Conservation (phyloP, 2,888 invertebrate genomes). For the Agrotis clavis region DNA sequence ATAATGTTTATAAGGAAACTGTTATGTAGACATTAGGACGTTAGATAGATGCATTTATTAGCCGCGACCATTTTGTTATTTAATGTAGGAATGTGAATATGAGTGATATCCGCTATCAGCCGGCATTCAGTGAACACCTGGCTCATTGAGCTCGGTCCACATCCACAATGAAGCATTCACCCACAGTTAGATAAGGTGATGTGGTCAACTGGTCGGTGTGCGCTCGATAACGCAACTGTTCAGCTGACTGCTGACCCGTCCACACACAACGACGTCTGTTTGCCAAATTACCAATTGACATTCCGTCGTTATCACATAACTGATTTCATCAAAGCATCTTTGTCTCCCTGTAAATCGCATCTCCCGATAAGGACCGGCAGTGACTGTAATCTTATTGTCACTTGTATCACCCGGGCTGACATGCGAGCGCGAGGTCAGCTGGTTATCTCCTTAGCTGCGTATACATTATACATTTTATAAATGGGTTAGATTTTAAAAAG, state of each 20-base stretch:
- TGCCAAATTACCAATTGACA: slow-evolving; percentile 20
- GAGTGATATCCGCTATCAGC: not conserved
- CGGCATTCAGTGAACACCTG: slow-evolving; percentile 23
- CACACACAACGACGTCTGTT: slow-evolving; percentile 12
- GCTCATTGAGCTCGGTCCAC: not conserved
- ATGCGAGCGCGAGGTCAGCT: slow-evolving; percentile 13
- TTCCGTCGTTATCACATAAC: slow-evolving; percentile 38
- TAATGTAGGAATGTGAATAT: not conserved
- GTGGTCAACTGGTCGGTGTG: not conserved
- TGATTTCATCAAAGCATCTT: slow-evolving; percentile 41
- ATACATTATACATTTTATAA: not conserved
- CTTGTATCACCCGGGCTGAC: not conserved
- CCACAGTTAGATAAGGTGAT: not conserved
- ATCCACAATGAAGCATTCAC: slow-evolving; percentile 20
- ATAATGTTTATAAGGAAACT: no score
- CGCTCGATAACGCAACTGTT: slow-evolving; percentile 20
- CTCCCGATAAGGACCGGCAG: slow-evolving; percentile 18
- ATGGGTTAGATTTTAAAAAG: slow-evolving; percentile 10
- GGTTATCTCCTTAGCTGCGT: slow-evolving; percentile 35
- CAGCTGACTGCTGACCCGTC: no score
- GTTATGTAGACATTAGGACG: not conserved
- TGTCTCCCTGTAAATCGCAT: slow-evolving; percentile 38
- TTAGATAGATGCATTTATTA: not conserved
- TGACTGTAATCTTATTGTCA: slow-evolving; percentile 16
- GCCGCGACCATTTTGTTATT: not conserved